phyloP scores from a whole-genome alignment of 2,888 invertebrate species.

The Poecilus cupreus region DNA sequence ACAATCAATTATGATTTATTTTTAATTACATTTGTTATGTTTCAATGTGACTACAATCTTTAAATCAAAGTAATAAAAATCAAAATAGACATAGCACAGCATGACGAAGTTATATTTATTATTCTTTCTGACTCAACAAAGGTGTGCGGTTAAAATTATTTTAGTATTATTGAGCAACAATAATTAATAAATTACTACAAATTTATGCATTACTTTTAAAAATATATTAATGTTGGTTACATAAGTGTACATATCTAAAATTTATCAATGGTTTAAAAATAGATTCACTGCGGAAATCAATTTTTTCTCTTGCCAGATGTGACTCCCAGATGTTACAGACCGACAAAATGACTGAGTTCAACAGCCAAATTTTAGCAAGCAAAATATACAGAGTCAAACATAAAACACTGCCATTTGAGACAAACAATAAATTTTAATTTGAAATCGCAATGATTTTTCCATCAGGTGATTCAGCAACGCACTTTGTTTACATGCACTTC shows the following conservation, averaged over 20 bases:
- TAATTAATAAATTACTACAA: no score
- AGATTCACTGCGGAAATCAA: not conserved
- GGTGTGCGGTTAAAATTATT: no score
- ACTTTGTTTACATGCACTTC: not conserved
- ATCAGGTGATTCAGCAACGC: not conserved
- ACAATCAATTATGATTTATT: not conserved
- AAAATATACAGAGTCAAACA: not conserved
- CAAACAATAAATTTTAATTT: not conserved
- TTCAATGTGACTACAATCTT: no score
- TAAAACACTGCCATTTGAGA: not conserved
- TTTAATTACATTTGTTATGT: not conserved
- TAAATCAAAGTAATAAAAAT: no score
- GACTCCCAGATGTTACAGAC: not conserved
- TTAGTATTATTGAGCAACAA: no score
- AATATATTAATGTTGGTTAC: no score
- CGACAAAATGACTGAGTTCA: not conserved
- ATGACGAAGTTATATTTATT: no score
- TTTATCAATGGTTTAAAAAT: not conserved
- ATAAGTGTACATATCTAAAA: not conserved
- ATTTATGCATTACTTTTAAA: no score
- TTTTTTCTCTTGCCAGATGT: not conserved
- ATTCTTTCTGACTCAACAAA: no score
- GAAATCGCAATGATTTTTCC: not conserved
- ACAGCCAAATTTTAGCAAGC: not conserved
- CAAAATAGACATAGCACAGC: no score